Base-by-base conservation (phyloP, 2,113 vertebrate genomes). In the Orthochromis malagaraziensis region DNA sequence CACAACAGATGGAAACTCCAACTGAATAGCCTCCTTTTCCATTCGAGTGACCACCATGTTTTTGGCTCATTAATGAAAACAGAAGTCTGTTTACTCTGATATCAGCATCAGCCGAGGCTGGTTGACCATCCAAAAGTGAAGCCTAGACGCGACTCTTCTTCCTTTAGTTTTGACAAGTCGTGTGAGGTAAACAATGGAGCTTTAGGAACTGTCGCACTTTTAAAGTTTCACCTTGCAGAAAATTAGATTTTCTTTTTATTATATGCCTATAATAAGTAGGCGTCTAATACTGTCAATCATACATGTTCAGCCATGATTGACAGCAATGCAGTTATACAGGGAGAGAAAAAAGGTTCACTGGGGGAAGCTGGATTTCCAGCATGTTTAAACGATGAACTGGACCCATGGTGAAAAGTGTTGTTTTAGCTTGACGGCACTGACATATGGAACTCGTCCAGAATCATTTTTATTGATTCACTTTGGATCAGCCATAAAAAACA, bases 21-120 rank as follows among this genome's bases (percentile, higher is more conserved):
- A 58, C 17, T 83, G 58, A 51, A 77, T 51, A 49, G 73, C 26
- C 45, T 80, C 42, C 45, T 24, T 81, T 81, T 91, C 54, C 54
- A 40, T 89, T 53, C 31, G 53, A 82, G 60, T 83, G 88, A 89
- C 85, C 85, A 90, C 45, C 79, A 51, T 89, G 35, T 83, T 79
- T 42, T 73, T 87, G 82, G 83, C 68, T 84, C 79, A 58, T 84
- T 38, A 51, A 51, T 53, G 77, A 79, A 84, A 57, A 49, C 53
- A 75, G 47, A 88, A 57, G 42, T 40, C 57, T 70, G 60, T 63
- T 84, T 80, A 45, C 8, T 53, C 57, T 47, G 54, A 57, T 19
- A 45, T 42, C 70, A 19, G 60, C 6, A 26, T 24, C 4, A 29
- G 4, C 79, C 16, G 13, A 47, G 55, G 60, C 47, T 29, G 81